Conservation (phyloP, 2,888 invertebrate species). For the Tortrix viridana region DNA sequence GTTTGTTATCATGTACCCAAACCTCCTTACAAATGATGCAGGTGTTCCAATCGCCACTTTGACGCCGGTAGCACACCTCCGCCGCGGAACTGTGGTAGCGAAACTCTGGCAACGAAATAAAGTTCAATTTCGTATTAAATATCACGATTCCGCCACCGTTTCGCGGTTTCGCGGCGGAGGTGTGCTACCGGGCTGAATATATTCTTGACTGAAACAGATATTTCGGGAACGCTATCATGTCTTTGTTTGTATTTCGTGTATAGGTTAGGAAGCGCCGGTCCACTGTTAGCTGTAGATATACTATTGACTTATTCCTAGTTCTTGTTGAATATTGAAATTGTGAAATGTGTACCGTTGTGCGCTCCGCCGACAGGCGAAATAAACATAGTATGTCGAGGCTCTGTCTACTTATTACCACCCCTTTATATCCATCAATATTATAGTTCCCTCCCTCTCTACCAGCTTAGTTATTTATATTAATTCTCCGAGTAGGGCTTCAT, state of each 20-base stretch:
- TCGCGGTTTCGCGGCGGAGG: too few relatives aligned
- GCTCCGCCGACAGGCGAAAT: conserved; percentile 69
- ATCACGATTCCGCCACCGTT: too few relatives aligned
- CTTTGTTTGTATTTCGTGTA: conserved; percentile 39
- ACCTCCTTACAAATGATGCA: too few relatives aligned
- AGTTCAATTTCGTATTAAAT: too few relatives aligned
- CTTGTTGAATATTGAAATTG: conserved; percentile 81
- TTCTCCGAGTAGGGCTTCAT: neutral
- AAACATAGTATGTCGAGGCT: conserved; percentile 76
- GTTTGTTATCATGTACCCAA: too few relatives aligned
- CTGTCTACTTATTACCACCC: conserved; percentile 41
- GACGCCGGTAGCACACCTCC: too few relatives aligned
- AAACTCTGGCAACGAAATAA: too few relatives aligned
- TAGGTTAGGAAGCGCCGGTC: conserved; percentile 60
- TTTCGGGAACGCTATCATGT: neutral
- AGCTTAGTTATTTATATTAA: too few relatives aligned
- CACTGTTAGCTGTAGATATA: conserved; percentile 80
- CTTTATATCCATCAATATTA: neutral
- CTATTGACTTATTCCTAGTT: conserved; percentile 80
- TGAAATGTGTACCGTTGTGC: conserved; percentile 80
- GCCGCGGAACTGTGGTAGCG: too few relatives aligned
- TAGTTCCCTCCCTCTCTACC: too few relatives aligned
- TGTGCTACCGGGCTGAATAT: too few relatives aligned
- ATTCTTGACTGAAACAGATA: conserved; percentile 16
- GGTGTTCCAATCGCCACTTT: too few relatives aligned